Evolutionary conservation across 2,113 vertebrate genomes (phyloP), one percentile per base, ranked within the genome.

Genomic region (Pholis gunnellus): DNA sequence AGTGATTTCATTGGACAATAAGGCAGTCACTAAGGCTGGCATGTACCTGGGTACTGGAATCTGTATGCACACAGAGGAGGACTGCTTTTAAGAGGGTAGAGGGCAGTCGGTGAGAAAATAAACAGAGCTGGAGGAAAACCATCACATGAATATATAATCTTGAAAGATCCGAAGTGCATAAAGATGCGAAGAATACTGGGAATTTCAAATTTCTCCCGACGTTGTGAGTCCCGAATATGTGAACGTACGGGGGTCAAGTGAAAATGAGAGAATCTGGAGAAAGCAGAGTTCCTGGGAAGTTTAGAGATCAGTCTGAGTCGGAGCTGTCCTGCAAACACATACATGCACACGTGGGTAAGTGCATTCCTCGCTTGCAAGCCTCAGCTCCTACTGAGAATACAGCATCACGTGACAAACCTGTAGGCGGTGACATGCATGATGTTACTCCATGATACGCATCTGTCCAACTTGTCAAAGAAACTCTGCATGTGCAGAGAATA

Each of bases 41-140:
- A 89, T 94, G 93, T 94, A 91, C 90, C 90, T 85, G n/a, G 59
- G 78, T 70, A 38, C 70, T 86, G 64, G 66, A 31, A 68, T 48
- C 17, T 20, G 27, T 48, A 81, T 65, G 38, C 85, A 81, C 86
- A 44, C 34, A 1, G 14, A 38, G 36, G 31, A 56, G 77, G 36
- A 50, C 6, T 17, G 64, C 78, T 61, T 85, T 31, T 78, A 64
- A 52, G 29, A 61, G 48, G 29, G 25, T 7, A 64, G 13, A 87
- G 74, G 74, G 13, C 40, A 75, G 22, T 1, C 36, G 38, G 25
- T 52, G 11, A 75, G 57, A 57, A 44, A 71, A 77, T 34, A 50
- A 40, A 72, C 3, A 15, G 46, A 56, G 29, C 6, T 5, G 57
- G 34, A 34, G 40, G 67, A 34, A 68, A 68, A 70, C 40, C 66